Conservation (phyloP, 2,113 vertebrate species). For the Pseudorhombus dupliciocellatus region DNA sequence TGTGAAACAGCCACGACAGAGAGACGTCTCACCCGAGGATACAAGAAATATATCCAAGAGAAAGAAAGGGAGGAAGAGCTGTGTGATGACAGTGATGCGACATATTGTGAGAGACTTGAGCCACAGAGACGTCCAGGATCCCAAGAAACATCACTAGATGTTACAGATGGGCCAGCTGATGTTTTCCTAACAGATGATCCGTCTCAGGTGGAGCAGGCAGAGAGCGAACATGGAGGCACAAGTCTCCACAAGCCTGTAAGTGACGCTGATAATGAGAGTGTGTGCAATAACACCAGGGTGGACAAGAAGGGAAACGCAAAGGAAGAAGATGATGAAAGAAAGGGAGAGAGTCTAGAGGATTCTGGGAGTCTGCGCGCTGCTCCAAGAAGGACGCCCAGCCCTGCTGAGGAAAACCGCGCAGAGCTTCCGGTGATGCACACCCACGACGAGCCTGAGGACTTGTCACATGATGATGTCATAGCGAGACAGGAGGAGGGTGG, state of each 20-base stretch:
- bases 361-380: not conserved
- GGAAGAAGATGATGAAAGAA: slow-evolving; percentile 5
- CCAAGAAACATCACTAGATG: not conserved
- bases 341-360: not conserved
- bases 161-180: not conserved
- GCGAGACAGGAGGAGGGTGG: not conserved
- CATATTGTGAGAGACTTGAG: not conserved
- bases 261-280: not conserved
- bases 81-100: not conserved
- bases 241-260: not conserved
- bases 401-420: not conserved
- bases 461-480: not conserved
- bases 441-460: not conserved
- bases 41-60: no score
- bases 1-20: not conserved
- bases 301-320: slow-evolving; percentile 4
- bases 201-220: not conserved
- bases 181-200: not conserved
- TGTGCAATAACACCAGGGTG: not conserved
- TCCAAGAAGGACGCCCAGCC: not conserved
- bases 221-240: not conserved
- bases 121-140: not conserved
- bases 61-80: not conserved
- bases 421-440: not conserved
- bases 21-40: not conserved